Conservation (phyloP, 2,888 invertebrate genomes). For the Aplocera efformata region DNA sequence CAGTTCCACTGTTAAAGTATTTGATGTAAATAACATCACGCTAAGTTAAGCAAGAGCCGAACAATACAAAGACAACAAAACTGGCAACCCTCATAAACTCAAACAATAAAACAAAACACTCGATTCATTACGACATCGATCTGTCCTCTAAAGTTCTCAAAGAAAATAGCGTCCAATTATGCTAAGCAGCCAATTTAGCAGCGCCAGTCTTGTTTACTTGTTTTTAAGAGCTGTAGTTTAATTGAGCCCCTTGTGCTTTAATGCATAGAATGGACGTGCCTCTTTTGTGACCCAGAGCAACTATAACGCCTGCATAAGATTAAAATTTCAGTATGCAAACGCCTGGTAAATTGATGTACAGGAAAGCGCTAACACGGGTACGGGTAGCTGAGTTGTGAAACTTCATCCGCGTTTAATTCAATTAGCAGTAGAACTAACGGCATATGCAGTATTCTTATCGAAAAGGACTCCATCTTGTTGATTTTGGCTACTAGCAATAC, state of each 20-base stretch:
- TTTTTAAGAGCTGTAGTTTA: conserved; percentile 51
- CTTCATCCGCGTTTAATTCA: no score
- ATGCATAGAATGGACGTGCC: conserved; percentile 10
- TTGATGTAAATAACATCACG: no score
- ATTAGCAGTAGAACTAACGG: no score
- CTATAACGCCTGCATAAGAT: no score
- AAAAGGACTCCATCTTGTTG: no score
- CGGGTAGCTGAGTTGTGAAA: no score
- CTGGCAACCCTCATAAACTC: conserved; percentile 15
- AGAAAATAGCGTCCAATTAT: conserved; percentile 58
- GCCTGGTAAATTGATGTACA: no score
- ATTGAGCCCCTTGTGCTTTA: conserved; percentile 43
- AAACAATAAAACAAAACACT: conserved; percentile 26
- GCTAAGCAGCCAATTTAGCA: conserved; percentile 55
- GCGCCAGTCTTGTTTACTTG: conserved; percentile 48
- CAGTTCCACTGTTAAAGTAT: neutral
- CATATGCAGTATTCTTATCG: no score
- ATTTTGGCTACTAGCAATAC: no score
- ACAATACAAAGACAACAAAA: conserved; percentile 4
- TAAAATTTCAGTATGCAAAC: no score
- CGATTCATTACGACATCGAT: conserved; percentile 30
- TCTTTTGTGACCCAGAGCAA: neutral
- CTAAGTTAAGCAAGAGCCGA: neutral
- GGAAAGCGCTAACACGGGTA: no score
- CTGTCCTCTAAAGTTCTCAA: conserved; percentile 46